Evolutionary conservation across 2,113 vertebrate species (phyloP), one percentile per base, ranked within the genome.

Genomic region (Climacteris rufus): DNA sequence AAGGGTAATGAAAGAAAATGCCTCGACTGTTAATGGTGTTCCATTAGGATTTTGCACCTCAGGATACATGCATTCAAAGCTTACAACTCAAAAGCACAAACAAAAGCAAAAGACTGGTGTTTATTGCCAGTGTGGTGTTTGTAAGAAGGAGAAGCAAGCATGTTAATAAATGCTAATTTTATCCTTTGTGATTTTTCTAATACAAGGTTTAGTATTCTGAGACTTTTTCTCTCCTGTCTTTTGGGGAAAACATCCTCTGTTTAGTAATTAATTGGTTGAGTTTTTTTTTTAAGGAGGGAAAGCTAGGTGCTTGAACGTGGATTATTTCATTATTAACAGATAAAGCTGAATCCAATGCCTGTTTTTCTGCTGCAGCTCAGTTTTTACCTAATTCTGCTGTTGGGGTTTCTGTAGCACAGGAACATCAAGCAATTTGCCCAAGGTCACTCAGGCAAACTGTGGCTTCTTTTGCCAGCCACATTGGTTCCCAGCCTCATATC

Each of bases 361-460:
- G 23, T 15, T 77, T 74, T 57, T 66, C 45, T 86, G 44, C 79
- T 89, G 50, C 63, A 45, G 57, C 35, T 85, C n/a, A 47, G 10
- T 61, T 87, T 96, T 91, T 83, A 49, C 79, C 37, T 87, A 22
- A 19, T 90, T 90, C 72, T 81, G 1, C 70, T 93, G 9, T 54
- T 78, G 40, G 39, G 40, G 17, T 90, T 70, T 42, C 42, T 84
- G n/a, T 94, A 66, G 82, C 59, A 90, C 17, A 33, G 61, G n/a
- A 76, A 49, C 22, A 2, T 84, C 90, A 69, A 95, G 47, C 82
- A 90, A 31, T 91, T 92, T 93, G 79, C 8, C 82, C 94, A 96
- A 95, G 90, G 90, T 95, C 79, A 89, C 50, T 56, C 2, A 1
- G 76, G 91, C 63, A 90, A 90, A 28, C 8, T 35, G 63, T 94